phyloP scores from a whole-genome alignment of 1,140 invertebrate genomes.

The Leptinotarsa texana region DNA sequence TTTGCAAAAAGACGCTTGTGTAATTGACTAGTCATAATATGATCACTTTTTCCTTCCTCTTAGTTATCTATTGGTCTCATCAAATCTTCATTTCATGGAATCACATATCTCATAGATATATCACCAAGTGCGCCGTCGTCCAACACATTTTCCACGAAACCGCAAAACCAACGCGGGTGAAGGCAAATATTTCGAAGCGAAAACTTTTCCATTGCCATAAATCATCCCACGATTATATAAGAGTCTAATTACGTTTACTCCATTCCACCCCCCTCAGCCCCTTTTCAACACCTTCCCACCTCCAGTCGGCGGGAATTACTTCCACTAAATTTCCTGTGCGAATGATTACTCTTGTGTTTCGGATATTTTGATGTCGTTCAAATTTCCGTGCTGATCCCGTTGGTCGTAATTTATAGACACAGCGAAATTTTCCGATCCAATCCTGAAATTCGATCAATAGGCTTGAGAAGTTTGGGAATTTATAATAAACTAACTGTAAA shows the following conservation, averaged over 20 bases:
- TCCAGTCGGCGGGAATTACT: not conserved
- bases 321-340: constrained; percentile 15
- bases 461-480: too few species aligned
- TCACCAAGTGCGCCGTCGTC: not conserved
- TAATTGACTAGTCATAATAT: too few species aligned
- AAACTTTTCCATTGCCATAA: not conserved
- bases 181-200: not conserved
- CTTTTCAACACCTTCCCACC: not conserved
- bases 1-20: too few species aligned
- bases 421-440: too few species aligned
- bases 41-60: not conserved
- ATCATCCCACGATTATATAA: constrained; percentile 1
- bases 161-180: not conserved
- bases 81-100: not conserved
- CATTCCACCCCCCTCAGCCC: not conserved
- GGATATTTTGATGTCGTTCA: not conserved
- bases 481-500: too few species aligned
- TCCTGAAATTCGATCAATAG: too few species aligned
- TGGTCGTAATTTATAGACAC: too few species aligned
- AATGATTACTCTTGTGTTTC: constrained; percentile 13
- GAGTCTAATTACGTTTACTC: constrained; percentile 9
- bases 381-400: not conserved
- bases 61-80: not conserved
- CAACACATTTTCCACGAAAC: not conserved
- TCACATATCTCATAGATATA: not conserved